phyloP scores from a whole-genome alignment of 2,888 invertebrate species.

The Notodonta ziczac region DNA sequence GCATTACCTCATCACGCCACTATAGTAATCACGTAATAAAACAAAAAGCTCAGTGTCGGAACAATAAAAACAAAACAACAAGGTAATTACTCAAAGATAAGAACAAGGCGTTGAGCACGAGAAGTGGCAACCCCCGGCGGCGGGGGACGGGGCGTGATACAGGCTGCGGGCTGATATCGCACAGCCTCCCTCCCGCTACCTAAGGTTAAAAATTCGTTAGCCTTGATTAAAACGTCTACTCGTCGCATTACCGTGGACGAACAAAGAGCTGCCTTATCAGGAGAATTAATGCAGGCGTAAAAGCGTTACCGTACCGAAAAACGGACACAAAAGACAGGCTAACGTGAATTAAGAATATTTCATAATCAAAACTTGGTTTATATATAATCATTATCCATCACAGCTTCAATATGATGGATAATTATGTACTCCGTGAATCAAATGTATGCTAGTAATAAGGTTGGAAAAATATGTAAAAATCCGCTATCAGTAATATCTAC shows the following conservation, averaged over 20 bases:
- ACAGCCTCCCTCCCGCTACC: slow-evolving; percentile 34
- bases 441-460: not conserved
- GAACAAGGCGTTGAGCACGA: slow-evolving; percentile 61
- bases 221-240: slow-evolving; percentile 65
- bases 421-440: slow-evolving; percentile 14
- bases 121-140: slow-evolving; percentile 57
- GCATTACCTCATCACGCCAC: slow-evolving; percentile 18
- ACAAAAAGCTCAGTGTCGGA: slow-evolving; percentile 50
- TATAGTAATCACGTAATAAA: slow-evolving; percentile 45
- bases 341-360: slow-evolving; percentile 29
- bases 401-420: slow-evolving; percentile 14
- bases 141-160: slow-evolving; percentile 31
- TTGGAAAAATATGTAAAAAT: slow-evolving; percentile 13
- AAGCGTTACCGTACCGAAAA: slow-evolving; percentile 39
- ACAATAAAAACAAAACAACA: slow-evolving; percentile 68
- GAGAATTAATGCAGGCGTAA: slow-evolving; percentile 55
- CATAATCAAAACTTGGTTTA: slow-evolving; percentile 3
- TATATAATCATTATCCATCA: too few relatives aligned
- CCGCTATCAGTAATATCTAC: slow-evolving; percentile 45
- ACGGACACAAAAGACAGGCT: slow-evolving; percentile 33
- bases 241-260: slow-evolving; percentile 52
- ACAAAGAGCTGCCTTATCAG: slow-evolving; percentile 65
- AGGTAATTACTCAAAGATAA: slow-evolving; percentile 74
- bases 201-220: slow-evolving; percentile 62
- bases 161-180: slow-evolving; percentile 28